Conservation (phyloP, 2,113 vertebrate species). For the Pholis gunnellus region DNA sequence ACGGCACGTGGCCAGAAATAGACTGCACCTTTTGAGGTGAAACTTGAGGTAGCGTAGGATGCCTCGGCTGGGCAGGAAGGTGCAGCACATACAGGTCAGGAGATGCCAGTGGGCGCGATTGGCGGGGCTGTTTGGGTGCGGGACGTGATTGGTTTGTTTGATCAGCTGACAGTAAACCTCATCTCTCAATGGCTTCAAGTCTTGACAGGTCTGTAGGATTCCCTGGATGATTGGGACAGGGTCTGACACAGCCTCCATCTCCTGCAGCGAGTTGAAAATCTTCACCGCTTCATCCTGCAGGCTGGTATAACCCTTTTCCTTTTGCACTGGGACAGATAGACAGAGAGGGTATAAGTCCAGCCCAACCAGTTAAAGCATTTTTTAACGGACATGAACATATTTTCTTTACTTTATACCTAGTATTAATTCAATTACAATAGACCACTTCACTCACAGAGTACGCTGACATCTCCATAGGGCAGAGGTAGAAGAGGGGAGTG, state of each 20-base stretch:
- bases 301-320: conserved; percentile 92
- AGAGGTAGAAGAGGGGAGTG: conserved; percentile 93
- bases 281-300: conserved; percentile 95
- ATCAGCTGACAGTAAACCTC: conserved; percentile 96
- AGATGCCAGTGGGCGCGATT: conserved; percentile 91
- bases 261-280: conserved; percentile 95
- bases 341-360: background rate
- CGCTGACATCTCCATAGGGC: conserved; percentile 90
- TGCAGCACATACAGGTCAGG: conserved; percentile 92
- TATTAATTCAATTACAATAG: background rate
- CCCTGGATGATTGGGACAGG: conserved; percentile 94
- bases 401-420: background rate
- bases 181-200: conserved; percentile 89
- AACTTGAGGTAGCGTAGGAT: conserved; percentile 93
- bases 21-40: conserved; percentile 89
- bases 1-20: background rate
- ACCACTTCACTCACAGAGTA: conserved; percentile 82
- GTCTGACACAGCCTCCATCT: conserved; percentile 91
- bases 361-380: background rate
- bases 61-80: conserved; percentile 89
- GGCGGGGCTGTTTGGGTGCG: conserved; percentile 87
- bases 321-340: conserved; percentile 85
- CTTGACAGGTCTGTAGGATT: conserved; percentile 94
- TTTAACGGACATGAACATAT: background rate
- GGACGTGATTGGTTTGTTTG: conserved; percentile 94